Base-by-base conservation (phyloP, 37 sponge, comb jelly and placozoan genomes). In the Bolinopsis microptera region DNA sequence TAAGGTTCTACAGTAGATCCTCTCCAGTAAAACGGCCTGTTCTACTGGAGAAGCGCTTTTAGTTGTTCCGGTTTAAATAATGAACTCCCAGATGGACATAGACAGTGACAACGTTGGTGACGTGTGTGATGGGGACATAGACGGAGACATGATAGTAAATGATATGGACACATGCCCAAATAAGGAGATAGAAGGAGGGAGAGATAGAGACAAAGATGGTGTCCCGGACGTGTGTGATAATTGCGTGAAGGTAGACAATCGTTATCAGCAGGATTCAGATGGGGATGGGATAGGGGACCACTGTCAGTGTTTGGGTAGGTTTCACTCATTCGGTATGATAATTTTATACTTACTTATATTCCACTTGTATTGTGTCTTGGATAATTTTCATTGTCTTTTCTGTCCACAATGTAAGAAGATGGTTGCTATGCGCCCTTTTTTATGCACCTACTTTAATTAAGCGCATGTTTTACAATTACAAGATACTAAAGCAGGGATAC, bases 31-130 rank as follows among this genome's bases (percentile, higher is more conserved):
- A n/a, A n/a, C n/a, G n/a, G n/a, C n/a, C n/a, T n/a, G n/a, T n/a
- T n/a, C n/a, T n/a, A n/a, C n/a, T n/a, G n/a, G n/a, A n/a, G n/a
- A n/a, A n/a, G n/a, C n/a, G n/a, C n/a, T n/a, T n/a, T n/a, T n/a
- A n/a, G n/a, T n/a, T n/a, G n/a, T n/a, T n/a, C n/a, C n/a, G n/a
- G n/a, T 48, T 13, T 48, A 48, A 48, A 48, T 48, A 18, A 5
- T 13, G 13, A 18, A 13, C 13, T 48, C 1, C 61, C 61, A 86
- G 90, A 93, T 68, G 26, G 96, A 97, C 83, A 34, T 39, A 31
- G 97, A 97, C 61, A 92, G 93, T 0, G 97, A 97, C 86, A 92
- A 94, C 8, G 61, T 94, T 39, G 97, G 97, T 32, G 94, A 97
- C 39, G 94, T 61, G 0, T 97, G 97, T 92, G 97, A 97, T 35